Percentiles rank a stretch among this genome's conserved stretches.
Conservation (phyloP, 2,113 vertebrate genomes). For the Sarotherodon lohbergeri region DNA sequence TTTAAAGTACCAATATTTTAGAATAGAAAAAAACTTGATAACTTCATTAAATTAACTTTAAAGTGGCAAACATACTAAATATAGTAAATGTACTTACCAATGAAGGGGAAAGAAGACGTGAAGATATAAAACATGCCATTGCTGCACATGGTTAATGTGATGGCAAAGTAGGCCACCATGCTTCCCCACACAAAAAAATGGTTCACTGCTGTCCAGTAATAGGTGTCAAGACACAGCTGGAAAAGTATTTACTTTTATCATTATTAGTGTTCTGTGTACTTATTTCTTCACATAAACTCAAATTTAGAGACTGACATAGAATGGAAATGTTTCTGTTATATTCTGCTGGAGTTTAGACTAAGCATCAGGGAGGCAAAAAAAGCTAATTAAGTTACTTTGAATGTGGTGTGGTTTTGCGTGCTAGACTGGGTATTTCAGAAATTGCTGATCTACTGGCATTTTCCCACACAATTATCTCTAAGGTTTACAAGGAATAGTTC, state of each 20-base stretch:
- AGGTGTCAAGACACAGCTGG: constrained; percentile 86
- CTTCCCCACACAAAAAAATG: constrained; percentile 95
- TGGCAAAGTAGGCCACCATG: constrained; percentile 86
- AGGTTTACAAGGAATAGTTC: neutral
- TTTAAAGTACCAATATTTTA: neutral
- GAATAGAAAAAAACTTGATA: neutral
- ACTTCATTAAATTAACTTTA: neutral
- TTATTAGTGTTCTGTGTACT: neutral
- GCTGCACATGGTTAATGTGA: constrained; percentile 90
- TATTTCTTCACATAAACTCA: neutral
- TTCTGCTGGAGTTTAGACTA: neutral
- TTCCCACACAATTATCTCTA: neutral
- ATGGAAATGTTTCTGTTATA: neutral
- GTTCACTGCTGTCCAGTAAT: constrained; percentile 90
- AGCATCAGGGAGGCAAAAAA: neutral
- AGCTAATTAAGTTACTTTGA: neutral
- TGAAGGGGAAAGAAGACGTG: constrained; percentile 83
- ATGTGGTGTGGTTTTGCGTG: neutral
- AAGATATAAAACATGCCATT: constrained; percentile 88
- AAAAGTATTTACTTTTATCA: neutral
- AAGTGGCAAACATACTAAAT: neutral
- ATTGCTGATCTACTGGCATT: neutral
- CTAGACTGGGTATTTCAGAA: neutral
- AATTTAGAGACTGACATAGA: neutral
- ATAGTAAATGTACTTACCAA: constrained; percentile 61